A percentile compares a stretch with the other conserved stretches of the same genome.
phyloP scores from a whole-genome alignment of 2,113 vertebrate species.

The Grus americana region DNA sequence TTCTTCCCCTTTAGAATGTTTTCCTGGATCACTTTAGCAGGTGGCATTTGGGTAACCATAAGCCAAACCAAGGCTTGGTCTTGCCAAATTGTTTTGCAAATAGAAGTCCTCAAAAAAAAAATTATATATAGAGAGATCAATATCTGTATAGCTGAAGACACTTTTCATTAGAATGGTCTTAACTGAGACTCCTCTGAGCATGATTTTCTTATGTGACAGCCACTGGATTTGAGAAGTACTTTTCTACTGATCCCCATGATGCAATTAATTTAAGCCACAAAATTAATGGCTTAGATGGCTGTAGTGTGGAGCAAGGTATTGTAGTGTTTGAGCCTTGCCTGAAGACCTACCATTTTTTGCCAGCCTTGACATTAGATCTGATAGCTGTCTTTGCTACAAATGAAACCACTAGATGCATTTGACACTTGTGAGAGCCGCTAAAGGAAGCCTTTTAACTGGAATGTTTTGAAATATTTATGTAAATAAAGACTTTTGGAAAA shows the following conservation, averaged over 20 bases:
- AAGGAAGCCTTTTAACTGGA: background rate
- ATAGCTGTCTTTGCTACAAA: background rate
- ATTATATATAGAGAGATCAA: accelerated
- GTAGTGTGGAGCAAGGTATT: too few relatives aligned
- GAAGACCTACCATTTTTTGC: background rate
- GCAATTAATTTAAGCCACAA: background rate
- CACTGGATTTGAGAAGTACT: background rate
- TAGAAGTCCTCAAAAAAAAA: background rate
- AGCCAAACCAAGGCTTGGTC: background rate
- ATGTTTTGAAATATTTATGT: background rate
- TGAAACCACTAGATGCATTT: background rate
- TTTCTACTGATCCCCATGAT: background rate
- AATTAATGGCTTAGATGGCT: background rate
- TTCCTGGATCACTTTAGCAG: background rate
- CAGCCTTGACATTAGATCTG: background rate
- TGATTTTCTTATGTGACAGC: background rate
- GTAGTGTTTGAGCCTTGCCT: background rate
- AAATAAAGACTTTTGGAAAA: background rate
- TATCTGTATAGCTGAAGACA: background rate
- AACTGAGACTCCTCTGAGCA: background rate
- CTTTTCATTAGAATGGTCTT: background rate
- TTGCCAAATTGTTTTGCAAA: background rate
- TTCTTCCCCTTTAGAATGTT: background rate
- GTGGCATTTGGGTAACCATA: background rate
- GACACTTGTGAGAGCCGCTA: background rate